Base-by-base conservation (phyloP, 2,113 vertebrate genomes). In the Chaenogobius annularis region DNA sequence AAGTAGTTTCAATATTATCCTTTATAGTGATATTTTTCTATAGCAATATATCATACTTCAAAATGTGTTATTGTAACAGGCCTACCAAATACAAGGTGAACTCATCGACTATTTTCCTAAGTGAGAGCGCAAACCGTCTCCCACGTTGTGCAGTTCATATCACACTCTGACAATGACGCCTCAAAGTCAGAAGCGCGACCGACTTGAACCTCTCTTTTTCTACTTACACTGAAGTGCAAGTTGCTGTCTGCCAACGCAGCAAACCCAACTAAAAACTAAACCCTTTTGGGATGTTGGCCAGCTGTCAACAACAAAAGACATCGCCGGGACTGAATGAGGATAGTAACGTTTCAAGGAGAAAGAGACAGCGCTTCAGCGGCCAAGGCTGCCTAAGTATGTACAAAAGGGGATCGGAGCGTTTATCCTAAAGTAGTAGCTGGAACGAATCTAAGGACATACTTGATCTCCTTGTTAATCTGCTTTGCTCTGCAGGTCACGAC, bases 121-220 rank as follows among this genome's bases (percentile, higher is more conserved):
- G 15, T 68, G 37, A 40, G 5, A 40, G 8, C 37, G 67, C 67
- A 26, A 54, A 48, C 76, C 43, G 73, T 64, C 73, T 10, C 10
- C 17, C 62, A 74, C 74, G 74, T n/a, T 20, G 52, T 55, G 15
- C 14, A 37, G 43, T 73, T 78, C 66, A 40, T 35, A 64, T 77
- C 69, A 74, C 31, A 50, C 68, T 80, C 48, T 78, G 70, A 73
- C 82, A 87, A 84, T 72, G 83, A 87, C 74, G 76, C 77, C 76
- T 79, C 82, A 90, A 87, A 85, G 85, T 80, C 83, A 78, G 43
- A 31, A 40, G 64, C 63, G 55, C 56, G 15, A n/a, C 73, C 46
- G 67, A 68, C 48, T 74, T 46, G 54, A 62, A 67, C 68, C 61
- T 78, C 20, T 81, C 50, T 19, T 22, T 75, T 74, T 79, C 68